phyloP scores from a whole-genome alignment of 2,888 invertebrate genomes.

The Maniola hyperantus region DNA sequence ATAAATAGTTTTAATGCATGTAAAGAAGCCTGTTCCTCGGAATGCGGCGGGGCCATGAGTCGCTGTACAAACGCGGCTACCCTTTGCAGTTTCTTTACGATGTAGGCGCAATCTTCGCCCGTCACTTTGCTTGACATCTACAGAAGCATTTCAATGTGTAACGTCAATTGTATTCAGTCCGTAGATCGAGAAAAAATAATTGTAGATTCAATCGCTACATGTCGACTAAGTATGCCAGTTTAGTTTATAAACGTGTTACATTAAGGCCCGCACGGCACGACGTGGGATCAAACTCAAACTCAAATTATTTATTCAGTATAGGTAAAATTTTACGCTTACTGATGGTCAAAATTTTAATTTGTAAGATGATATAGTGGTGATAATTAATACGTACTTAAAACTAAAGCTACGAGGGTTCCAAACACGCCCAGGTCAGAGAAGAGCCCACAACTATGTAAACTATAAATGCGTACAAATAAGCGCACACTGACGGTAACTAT shows the following conservation, averaged over 20 bases:
- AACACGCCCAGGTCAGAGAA: no score
- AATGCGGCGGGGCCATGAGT: constrained; percentile 63
- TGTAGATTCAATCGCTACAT: neutral
- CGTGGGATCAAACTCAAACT: no score
- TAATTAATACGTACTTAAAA: no score
- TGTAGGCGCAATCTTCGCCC: constrained; percentile 87
- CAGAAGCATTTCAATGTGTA: constrained; percentile 16
- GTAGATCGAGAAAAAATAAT: neutral
- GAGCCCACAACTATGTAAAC: no score
- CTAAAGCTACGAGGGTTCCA: no score
- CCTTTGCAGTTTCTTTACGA: constrained; percentile 89
- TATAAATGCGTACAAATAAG: no score
- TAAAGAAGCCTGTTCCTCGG: constrained; percentile 88
- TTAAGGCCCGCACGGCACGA: no score
- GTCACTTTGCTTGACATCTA: constrained; percentile 87
- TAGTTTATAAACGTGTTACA: neutral
- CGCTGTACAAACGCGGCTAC: constrained; percentile 87
- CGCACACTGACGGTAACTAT: no score
- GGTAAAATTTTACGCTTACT: no score
- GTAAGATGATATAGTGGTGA: no score
- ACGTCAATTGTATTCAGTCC: neutral
- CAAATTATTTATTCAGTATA: no score
- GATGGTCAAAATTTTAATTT: no score
- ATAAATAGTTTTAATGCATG: constrained; percentile 89
- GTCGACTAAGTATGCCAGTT: neutral